phyloP scores from a whole-genome alignment of 2,888 invertebrate genomes.

The Eupsilia transversa region DNA sequence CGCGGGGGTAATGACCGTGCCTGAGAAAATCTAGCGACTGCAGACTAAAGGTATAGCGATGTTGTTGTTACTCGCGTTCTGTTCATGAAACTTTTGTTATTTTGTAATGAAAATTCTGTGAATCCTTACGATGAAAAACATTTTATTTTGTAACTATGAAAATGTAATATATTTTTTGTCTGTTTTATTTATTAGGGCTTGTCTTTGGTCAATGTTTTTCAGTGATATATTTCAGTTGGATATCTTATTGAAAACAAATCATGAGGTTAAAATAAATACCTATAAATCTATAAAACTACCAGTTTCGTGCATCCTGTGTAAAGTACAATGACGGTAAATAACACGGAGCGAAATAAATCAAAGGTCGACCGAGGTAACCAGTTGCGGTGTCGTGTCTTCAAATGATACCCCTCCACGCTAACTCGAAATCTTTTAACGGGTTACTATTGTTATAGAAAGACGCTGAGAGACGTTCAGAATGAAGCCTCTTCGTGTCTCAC shows the following conservation, averaged over 20 bases:
- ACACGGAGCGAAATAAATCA: conserved; percentile 46
- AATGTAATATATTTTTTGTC: neutral
- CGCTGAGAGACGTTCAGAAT: conserved; percentile 60
- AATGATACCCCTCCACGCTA: conserved; percentile 69
- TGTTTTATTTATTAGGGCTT: neutral
- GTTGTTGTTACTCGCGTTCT: conserved; percentile 8
- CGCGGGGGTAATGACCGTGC: conserved; percentile 54
- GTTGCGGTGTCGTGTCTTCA: conserved; percentile 66
- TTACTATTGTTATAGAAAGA: conserved; percentile 67
- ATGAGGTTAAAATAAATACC: neutral
- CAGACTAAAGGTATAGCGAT: conserved; percentile 31
- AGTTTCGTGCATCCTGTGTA: conserved; percentile 18
- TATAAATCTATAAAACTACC: neutral
- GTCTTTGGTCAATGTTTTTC: neutral
- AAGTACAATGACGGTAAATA: conserved; percentile 47
- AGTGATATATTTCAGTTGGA: neutral
- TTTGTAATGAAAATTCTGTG: conserved; percentile 21
- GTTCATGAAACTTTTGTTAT: conserved; percentile 26
- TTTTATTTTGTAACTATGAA: conserved; percentile 2
- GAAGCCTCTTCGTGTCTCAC: conserved; percentile 64
- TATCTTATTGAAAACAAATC: neutral
- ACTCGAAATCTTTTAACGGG: conserved; percentile 69
- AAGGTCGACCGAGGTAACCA: conserved; percentile 23
- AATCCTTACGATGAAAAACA: conserved; percentile 7
- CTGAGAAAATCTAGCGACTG: conserved; percentile 37